Conservation (phyloP, 2,113 vertebrate genomes). For the Scomber scombrus region DNA sequence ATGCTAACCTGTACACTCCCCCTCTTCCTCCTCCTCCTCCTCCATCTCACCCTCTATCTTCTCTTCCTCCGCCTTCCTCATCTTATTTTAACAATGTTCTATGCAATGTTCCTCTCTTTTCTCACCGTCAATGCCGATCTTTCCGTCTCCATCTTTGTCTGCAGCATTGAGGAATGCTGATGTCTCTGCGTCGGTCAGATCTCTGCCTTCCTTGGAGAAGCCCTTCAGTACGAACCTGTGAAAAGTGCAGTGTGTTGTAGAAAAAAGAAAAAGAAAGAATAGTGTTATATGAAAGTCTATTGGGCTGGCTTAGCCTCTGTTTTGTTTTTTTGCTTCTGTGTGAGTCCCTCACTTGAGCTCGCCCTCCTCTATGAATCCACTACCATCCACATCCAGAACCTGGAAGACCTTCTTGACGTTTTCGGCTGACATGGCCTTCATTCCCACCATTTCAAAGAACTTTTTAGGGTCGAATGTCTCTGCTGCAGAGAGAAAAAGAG, state of each 20-base stretch:
- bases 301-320: background rate
- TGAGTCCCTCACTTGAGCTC: slow-evolving; percentile 91
- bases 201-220: slow-evolving; percentile 90
- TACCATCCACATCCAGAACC: slow-evolving; percentile 93
- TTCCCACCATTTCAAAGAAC: slow-evolving; percentile 94
- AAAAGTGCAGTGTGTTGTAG: slow-evolving; percentile 5
- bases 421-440: slow-evolving; percentile 90
- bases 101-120: background rate
- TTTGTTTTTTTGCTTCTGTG: slow-evolving; percentile 16
- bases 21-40: too few relatives aligned
- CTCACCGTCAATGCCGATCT: slow-evolving; percentile 95
- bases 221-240: slow-evolving; percentile 91
- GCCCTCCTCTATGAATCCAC: slow-evolving; percentile 95
- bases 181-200: slow-evolving; percentile 91
- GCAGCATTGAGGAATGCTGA: slow-evolving; percentile 91
- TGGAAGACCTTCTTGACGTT: slow-evolving; percentile 92
- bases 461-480: slow-evolving; percentile 94
- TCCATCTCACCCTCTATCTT: background rate
- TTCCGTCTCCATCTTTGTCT: slow-evolving; percentile 97
- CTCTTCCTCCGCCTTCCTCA: background rate
- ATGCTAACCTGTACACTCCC: background rate
- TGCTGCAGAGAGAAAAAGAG: slow-evolving; percentile 66
- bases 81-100: background rate
- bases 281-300: background rate
- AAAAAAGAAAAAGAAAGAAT: background rate